Evolutionary conservation across 2,113 vertebrate species (phyloP).

Genomic region (Aplodontia rufa): DNA sequence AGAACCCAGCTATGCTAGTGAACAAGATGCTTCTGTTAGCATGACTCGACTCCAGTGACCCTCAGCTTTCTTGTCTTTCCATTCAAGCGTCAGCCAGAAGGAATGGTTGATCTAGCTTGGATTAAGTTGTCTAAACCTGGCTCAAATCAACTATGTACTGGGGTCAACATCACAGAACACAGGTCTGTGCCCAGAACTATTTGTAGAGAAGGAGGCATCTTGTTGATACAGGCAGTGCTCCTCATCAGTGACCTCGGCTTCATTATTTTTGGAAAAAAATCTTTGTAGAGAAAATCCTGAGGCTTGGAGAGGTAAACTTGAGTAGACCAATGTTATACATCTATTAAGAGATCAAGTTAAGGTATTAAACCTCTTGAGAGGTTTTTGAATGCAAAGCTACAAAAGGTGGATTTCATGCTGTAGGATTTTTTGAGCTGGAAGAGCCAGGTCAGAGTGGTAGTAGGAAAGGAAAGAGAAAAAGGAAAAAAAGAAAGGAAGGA

Average conservation of each 20-base stretch:
- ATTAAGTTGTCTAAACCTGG: background rate
- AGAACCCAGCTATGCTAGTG: background rate
- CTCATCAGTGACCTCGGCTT: background rate
- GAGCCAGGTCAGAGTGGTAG: background rate
- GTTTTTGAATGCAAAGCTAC: constrained; percentile 2
- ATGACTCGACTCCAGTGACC: background rate
- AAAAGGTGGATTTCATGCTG: too few species aligned
- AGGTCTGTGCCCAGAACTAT: background rate
- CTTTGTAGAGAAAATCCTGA: background rate
- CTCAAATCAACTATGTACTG: background rate
- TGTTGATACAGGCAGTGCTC: background rate
- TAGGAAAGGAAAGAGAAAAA: background rate
- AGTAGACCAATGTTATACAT: background rate
- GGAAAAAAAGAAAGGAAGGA: background rate
- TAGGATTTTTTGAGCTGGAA: background rate
- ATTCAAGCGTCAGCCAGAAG: background rate
- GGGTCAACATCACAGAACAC: background rate
- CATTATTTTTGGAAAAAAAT: background rate
- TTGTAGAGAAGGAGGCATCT: background rate
- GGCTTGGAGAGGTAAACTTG: background rate
- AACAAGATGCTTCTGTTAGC: background rate
- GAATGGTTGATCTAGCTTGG: background rate
- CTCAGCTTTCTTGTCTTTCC: background rate
- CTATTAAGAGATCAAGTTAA: background rate
- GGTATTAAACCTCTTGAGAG: background rate